These are phyloP conservation scores for Pygoscelis antarcticus DNA, from an alignment of 2,113 vertebrate genomes.

Conservation along the genomic window DNA sequence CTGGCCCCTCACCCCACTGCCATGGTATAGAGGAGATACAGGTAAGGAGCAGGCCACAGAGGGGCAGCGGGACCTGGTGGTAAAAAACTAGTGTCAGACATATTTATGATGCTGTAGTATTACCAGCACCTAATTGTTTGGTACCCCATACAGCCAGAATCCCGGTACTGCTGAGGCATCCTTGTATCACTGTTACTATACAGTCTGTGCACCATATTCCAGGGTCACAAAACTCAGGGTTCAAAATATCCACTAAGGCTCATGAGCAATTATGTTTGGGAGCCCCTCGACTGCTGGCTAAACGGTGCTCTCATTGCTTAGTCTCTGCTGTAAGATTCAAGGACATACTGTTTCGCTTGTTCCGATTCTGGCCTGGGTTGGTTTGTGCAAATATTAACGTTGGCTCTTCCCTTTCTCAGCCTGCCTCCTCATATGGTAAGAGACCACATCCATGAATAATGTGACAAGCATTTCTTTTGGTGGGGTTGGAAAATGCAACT, in stretches of 20 bases:
- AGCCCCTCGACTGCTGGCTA: neutral
- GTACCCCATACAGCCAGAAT: neutral
- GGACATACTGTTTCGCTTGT: constrained; percentile 1
- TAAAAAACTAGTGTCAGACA: neutral
- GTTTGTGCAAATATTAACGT: constrained; percentile 52
- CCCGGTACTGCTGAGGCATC: neutral
- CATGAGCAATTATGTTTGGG: neutral
- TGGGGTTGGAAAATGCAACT: constrained; percentile 39
- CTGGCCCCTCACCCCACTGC: neutral
- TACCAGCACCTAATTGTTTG: neutral
- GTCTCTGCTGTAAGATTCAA: neutral
- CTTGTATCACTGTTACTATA: neutral
- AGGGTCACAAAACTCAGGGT: neutral
- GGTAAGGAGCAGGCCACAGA: neutral
- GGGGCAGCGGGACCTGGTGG: neutral
- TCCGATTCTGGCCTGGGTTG: constrained; percentile 6
- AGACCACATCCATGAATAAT: constrained; percentile 58
- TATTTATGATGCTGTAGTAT: neutral
- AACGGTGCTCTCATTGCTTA: fast-evolving
- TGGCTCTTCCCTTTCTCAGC: constrained; percentile 19
- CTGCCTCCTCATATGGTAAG: constrained; percentile 32
- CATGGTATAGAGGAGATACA: neutral
- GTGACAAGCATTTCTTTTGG: constrained; percentile 46
- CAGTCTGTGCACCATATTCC: neutral
- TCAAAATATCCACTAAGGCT: neutral